Conservation (phyloP, 2,888 invertebrate species). For the Caenorhabditis sinica region DNA sequence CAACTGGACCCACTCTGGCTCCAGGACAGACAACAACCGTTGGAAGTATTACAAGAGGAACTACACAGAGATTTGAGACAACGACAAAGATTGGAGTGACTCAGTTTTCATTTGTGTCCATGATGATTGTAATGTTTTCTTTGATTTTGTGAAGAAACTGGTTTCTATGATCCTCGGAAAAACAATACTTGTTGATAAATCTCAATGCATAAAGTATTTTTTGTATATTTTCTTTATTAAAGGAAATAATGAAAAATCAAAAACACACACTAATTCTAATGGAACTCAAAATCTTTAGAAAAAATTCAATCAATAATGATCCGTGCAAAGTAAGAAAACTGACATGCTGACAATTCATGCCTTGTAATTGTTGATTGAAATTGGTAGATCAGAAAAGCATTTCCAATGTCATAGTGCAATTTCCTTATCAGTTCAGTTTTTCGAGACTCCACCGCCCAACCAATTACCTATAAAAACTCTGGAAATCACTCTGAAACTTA, state of each 20-base stretch:
- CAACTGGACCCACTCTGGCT: too few relatives aligned
- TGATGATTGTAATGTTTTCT: not conserved
- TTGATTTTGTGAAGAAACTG: not conserved
- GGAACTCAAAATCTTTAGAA: not conserved
- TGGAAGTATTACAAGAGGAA: slow-evolving; percentile 2
- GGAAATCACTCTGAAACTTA: not conserved
- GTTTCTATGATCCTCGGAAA: not conserved
- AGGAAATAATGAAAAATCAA: too few relatives aligned
- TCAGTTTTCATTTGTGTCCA: not conserved
- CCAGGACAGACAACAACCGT: too few relatives aligned
- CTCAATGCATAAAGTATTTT: slow-evolving; percentile 8
- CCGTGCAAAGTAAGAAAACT: not conserved
- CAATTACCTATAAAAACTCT: slow-evolving; percentile 15
- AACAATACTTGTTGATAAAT: not conserved
- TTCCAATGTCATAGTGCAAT: slow-evolving; percentile 22
- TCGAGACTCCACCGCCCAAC: not conserved
- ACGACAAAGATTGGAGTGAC: slow-evolving; percentile 21
- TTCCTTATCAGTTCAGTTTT: slow-evolving; percentile 18
- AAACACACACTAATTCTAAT: too few relatives aligned
- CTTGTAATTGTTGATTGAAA: not conserved
- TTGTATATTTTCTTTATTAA: not conserved
- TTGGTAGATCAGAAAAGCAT: slow-evolving; percentile 19
- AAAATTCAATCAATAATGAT: not conserved
- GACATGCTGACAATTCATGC: not conserved
- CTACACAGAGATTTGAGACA: slow-evolving; percentile 16